Evolutionary conservation across 2,797 vertebrate species (phyloP), one percentile per base, ranked within the genome.

Genomic region (Microchirus variegatus): DNA sequence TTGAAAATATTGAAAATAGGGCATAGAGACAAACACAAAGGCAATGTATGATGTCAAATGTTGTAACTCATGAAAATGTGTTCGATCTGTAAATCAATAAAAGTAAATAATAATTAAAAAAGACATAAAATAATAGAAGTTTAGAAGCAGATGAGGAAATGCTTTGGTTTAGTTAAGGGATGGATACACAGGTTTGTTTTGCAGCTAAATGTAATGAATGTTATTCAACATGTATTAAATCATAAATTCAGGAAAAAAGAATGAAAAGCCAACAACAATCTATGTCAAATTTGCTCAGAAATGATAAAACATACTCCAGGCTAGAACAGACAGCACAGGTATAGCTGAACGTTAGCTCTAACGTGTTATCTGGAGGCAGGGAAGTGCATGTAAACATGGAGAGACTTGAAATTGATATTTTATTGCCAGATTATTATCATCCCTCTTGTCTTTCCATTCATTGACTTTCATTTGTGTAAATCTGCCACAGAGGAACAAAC

Each of bases 391-490:
- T 77, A 67, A 76, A 82, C 73, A 67, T 18, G 9, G 47, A 45
- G 53, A 73, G 44, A 44, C 45, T 36, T 63, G 54, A 82, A 79
- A 81, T 75, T 73, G 76, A 82, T 85, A 68, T 83, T 87, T 85
- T 80, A 83, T 63, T 40, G 61, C 56, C 69, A 69, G 77, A 88
- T 89, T 83, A 60, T 78, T 78, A 85, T 86, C 86, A 70, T 52
- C 59, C 55, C 49, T 61, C 65, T 68, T 55, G 51, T 81, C 69
- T 83, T 70, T 67, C 68, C 70, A 53, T 84, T 88, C 81, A 75
- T 83, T 63, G 75, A 58, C 73, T 85, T 88, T 87, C 74, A 87
- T 91, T 82, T 83, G 86, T 82, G 77, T 91, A 92, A 92, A 91
- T 91, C 87, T 92, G 86, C 80, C 81, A 63, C 59, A 36, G 57